Evolutionary conservation across 2,113 vertebrate species (phyloP), one percentile per base, ranked within the genome.

Genomic region (Lamprologus tigripictilis): DNA sequence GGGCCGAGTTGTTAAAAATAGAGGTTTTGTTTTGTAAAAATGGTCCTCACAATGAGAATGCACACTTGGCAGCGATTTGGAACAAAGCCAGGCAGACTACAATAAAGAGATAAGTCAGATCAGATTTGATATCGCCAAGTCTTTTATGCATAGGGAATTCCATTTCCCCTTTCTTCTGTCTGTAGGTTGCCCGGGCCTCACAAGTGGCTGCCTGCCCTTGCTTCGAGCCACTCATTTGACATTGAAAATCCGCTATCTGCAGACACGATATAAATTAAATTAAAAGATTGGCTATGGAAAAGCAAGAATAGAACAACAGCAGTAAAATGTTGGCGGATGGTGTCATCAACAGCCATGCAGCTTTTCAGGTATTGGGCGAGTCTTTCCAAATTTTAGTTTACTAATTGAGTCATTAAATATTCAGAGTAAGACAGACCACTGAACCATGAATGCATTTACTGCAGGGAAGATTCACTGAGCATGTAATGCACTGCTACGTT

Each of bases 161-260:
- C 58, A 92, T 92, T 92, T 92, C 85, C 84, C 76, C 73, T 86
- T 68, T 88, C 68, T 84, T 86, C 81, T 90, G 80, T 92, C 82
- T 90, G 55, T 42, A 83, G 87, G 90, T 88, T 83, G 66, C 82
- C 82, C 17, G 3, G 53, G 80, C 57, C 51, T 76, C 86, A 84
- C 82, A 90, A 90, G 90, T 93, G 84, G 76, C 88, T 31, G 89
- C 71, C 42, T 87, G 90, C 88, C 90, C 84, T 93, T 93, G 88
- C 85, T 88, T 92, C 88, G 66, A 93, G 86, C 47, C 82, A 71
- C 85, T 88, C 40, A 5, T 86, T 89, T 94, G 93, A 93, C 95
- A 94, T 92, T 90, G 94, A 93, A 91, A 93, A 88, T 35, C 66
- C 23, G n/a, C 84, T 31, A 83, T 89, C 91, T 78, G 82, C 71